These are phyloP conservation scores for Clamator glandarius DNA, from an alignment of 2,797 vertebrate genomes.

Conservation along the genomic window DNA sequence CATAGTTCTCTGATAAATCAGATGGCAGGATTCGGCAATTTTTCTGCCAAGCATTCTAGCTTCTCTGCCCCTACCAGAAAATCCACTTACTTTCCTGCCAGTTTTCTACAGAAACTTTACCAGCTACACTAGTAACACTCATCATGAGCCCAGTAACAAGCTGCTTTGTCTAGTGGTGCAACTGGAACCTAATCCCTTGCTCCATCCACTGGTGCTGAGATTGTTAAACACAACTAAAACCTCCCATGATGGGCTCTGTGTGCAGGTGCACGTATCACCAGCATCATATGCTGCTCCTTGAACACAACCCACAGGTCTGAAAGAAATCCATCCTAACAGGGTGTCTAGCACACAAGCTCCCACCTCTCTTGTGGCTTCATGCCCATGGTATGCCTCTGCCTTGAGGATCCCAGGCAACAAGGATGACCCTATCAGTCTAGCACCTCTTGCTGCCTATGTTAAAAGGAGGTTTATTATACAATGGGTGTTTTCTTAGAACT, in stretches of 20 bases:
- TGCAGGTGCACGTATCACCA: background rate
- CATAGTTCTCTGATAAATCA: background rate
- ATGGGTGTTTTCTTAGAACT: background rate
- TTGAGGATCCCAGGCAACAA: background rate
- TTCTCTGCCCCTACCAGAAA: background rate
- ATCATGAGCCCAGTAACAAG: background rate
- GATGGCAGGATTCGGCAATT: accelerated
- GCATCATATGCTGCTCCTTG: background rate
- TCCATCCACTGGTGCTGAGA: background rate
- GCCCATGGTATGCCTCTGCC: background rate
- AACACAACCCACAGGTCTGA: background rate
- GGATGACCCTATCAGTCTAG: background rate
- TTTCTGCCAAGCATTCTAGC: background rate
- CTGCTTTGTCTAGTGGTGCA: background rate
- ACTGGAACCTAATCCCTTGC: background rate
- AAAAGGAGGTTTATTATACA: background rate
- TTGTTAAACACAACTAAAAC: background rate
- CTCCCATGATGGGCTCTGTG: accelerated
- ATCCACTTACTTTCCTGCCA: background rate
- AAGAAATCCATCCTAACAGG: background rate
- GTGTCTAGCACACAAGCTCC: background rate
- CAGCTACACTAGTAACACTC: accelerated
- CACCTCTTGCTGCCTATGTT: background rate
- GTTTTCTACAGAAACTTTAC: background rate
- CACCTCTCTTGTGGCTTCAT: background rate